phyloP scores from a whole-genome alignment of 2,888 invertebrate species.

The Choristoneura rosaceana region DNA sequence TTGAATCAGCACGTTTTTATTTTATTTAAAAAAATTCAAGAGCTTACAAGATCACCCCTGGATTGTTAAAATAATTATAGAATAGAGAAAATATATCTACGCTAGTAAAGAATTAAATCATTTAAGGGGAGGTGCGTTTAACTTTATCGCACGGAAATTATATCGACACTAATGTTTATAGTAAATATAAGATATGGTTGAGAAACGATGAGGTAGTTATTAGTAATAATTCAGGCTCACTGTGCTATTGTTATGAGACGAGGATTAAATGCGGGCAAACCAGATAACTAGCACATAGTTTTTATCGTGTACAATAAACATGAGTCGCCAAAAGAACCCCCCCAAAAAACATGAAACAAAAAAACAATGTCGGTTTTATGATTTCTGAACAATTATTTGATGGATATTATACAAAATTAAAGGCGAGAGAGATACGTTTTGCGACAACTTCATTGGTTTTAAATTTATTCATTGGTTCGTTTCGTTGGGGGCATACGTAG shows the following conservation, averaged over 20 bases:
- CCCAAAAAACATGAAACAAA: too few species aligned
- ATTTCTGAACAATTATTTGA: too few species aligned
- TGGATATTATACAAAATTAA: too few species aligned
- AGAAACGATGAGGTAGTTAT: conserved; percentile 6
- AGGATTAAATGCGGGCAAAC: neutral
- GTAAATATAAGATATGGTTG: conserved; percentile 18
- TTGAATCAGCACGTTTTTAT: neutral
- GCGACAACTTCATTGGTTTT: too few species aligned
- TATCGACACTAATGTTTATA: conserved; percentile 3
- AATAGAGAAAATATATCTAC: neutral
- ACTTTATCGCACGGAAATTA: conserved; percentile 1
- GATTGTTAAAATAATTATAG: neutral
- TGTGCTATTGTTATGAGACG: neutral
- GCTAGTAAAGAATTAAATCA: neutral
- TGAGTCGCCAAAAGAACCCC: neutral
- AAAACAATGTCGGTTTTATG: too few species aligned
- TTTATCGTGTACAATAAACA: neutral
- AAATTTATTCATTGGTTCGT: too few species aligned
- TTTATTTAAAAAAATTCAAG: neutral
- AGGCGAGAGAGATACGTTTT: too few species aligned
- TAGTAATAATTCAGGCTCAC: conserved; percentile 5
- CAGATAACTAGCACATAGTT: neutral
- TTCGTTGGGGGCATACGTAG: too few species aligned
- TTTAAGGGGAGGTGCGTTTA: neutral
- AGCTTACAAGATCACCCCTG: neutral